These are phyloP conservation scores for Sarcophilus harrisii DNA, from an alignment of 2,797 vertebrate species.

Conservation along the genomic window DNA sequence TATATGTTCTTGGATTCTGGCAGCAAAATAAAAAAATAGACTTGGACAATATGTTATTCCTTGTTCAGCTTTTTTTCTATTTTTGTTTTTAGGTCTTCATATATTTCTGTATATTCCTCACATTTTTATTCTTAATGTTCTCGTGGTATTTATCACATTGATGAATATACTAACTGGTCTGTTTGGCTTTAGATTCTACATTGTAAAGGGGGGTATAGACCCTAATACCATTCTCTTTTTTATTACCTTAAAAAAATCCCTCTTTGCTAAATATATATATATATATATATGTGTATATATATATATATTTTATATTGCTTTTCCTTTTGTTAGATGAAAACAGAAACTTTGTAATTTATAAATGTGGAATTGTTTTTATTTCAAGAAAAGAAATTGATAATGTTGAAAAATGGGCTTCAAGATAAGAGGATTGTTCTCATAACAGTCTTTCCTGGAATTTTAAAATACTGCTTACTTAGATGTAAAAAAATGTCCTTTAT, in stretches of 20 bases:
- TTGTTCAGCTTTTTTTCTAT: background rate
- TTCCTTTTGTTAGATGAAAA: background rate
- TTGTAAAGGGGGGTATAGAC: background rate
- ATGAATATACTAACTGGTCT: background rate
- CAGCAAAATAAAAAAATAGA: no score
- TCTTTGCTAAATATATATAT: background rate
- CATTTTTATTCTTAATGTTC: background rate
- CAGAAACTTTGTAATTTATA: background rate
- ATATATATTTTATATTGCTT: no score
- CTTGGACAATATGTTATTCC: background rate
- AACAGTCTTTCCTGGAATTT: conserved; percentile 22
- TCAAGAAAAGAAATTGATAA: background rate
- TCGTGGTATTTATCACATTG: background rate
- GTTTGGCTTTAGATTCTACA: no score
- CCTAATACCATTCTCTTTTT: background rate
- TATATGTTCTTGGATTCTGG: background rate
- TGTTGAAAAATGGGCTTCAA: conserved; percentile 31
- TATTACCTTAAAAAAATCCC: background rate
- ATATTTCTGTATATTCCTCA: background rate
- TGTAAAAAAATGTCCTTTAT: conserved; percentile 22
- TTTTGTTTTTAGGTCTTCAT: background rate
- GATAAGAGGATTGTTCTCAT: conserved; percentile 42
- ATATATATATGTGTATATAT: no score
- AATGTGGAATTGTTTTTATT: background rate
- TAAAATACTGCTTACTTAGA: conserved; percentile 50